phyloP scores from a whole-genome alignment of 2,113 vertebrate genomes.

The Burhinus bistriatus region DNA sequence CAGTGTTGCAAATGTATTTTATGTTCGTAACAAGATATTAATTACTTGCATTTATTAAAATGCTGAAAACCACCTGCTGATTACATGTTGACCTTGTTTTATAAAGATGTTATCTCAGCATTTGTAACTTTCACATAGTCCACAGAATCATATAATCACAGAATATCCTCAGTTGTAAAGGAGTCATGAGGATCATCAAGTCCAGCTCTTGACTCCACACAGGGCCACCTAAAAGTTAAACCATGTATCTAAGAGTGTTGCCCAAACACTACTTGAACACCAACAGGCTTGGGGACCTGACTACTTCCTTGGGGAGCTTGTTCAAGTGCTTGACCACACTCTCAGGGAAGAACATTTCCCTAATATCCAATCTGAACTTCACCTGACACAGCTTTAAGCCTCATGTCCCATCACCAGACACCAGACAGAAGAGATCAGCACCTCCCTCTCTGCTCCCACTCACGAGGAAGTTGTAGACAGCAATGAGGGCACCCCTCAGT shows the following conservation, averaged over 20 bases:
- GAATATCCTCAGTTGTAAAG: not conserved
- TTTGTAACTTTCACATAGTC: not conserved
- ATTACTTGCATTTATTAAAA: not conserved
- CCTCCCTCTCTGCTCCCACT: rapidly evolving
- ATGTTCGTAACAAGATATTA: not conserved
- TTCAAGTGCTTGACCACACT: not conserved
- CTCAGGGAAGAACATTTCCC: not conserved
- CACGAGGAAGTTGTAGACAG: not conserved
- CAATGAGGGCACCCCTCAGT: not conserved
- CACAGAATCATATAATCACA: not conserved
- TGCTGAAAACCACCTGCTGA: not conserved
- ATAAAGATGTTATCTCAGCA: not conserved
- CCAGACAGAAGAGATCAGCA: not conserved
- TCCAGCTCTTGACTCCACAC: not conserved
- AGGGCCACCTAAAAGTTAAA: not conserved
- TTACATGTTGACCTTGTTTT: not conserved
- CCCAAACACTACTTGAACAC: not conserved
- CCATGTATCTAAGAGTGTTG: not conserved
- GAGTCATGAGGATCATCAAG: not conserved
- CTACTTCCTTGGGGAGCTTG: not conserved
- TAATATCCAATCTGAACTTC: not conserved
- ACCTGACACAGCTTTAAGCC: not conserved
- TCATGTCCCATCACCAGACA: not conserved
- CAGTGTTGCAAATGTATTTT: not conserved
- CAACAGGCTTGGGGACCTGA: not conserved